These are phyloP conservation scores for Psilanteris sp. DNA, from an alignment of 1,140 invertebrate genomes.

Conservation along the genomic window DNA sequence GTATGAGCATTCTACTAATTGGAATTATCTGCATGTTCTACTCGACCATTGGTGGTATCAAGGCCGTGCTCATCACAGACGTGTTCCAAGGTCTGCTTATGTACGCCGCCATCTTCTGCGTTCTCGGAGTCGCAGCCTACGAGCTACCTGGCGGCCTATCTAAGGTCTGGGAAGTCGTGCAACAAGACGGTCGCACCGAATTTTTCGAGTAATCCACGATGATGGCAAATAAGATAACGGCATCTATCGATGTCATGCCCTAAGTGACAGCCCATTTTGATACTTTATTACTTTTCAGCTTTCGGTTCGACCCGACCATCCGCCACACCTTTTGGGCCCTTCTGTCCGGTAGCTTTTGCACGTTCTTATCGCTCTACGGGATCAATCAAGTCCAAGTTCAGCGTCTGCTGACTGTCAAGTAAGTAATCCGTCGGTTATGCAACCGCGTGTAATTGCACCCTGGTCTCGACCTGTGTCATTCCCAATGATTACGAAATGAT, in stretches of 20 bases:
- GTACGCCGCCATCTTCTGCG: conserved; percentile 82
- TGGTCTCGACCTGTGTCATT: not conserved
- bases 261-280: not conserved
- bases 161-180: conserved; percentile 85
- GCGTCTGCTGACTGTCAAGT: conserved; percentile 75
- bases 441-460: not conserved
- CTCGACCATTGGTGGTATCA: conserved; percentile 93
- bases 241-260: no score
- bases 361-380: conserved; percentile 88
- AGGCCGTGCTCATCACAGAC: conserved; percentile 93
- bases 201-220: conserved; percentile 70
- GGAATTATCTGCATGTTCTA: conserved; percentile 93
- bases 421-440: conserved; percentile 47
- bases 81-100: conserved; percentile 90
- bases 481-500: conserved; percentile 23
- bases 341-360: conserved; percentile 86
- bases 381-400: conserved; percentile 87
- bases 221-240: no score
- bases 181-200: conserved; percentile 75
- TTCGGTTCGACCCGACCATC: conserved; percentile 83
- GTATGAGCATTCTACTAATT: conserved; percentile 88
- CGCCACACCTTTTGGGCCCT: conserved; percentile 88
- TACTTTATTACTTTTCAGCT: conserved; percentile 44
- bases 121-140: conserved; percentile 80
- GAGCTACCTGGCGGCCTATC: conserved; percentile 83